Evolutionary conservation across 2,797 vertebrate species (phyloP), one percentile per base, ranked within the genome.

Genomic region (Pterois miles): DNA sequence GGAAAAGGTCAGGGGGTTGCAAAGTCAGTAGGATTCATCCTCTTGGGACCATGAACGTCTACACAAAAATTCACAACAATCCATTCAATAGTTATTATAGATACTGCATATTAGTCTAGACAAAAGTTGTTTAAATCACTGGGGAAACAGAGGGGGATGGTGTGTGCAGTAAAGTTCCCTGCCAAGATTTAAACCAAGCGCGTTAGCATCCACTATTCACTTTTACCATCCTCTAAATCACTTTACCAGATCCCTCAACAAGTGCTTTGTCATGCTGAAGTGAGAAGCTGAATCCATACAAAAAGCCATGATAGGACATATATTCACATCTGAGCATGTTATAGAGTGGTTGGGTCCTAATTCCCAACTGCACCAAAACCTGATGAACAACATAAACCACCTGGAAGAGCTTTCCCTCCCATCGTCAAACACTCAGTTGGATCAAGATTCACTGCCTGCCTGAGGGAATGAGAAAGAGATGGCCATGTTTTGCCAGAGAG

Each of bases 371-470:
- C 53, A 75, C 18, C 40, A 16, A 27, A 75, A 25, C 52, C n/a
- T 73, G 27, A 82, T 79, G 46, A 59, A 40, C 38, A 83, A 31
- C 73, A 78, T 83, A 83, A 87, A 86, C 7, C 68, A 78, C 5
- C 36, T 2, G 20, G 43, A 48, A 34, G 23, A 65, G 57, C n/a
- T 34, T 69, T 56, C 34, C 6, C 50, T 67, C 46, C 57, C 43
- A 34, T 72, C 43, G 16, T 82, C 80, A 88, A 72, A 87, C 73
- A 18, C 33, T 77, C 69, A 62, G 3, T 59, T 5, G 53, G 56
- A 63, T 78, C 50, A 69, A 82, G 84, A 89, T 69, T 33, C 60
- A 92, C 77, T 14, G 77, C 69, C 75, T 82, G 84, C 69, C 74
- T 58, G 73, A 52, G 64, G 68, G 40, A 68, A 60, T 25, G 57